Evolutionary conservation across 2,888 invertebrate species (phyloP).

Genomic region (Isoperla grammatica): DNA sequence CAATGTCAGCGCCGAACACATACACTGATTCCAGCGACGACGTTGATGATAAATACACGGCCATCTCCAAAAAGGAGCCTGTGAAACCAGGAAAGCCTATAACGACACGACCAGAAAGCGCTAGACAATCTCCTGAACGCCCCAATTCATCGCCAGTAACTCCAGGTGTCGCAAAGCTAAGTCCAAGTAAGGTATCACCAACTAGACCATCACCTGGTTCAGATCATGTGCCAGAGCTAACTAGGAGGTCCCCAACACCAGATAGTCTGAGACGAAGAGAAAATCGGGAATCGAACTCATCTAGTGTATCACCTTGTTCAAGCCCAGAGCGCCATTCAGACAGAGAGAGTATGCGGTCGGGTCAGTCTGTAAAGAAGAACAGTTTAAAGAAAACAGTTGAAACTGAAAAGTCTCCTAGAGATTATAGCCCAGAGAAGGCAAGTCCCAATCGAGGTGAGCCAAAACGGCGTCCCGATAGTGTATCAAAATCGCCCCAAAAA

Average conservation of each 20-base stretch:
- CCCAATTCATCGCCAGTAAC: slow-evolving; percentile 8
- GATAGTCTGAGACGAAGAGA: slow-evolving; percentile 16
- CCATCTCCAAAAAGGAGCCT: slow-evolving; percentile 18
- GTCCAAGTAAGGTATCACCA: background rate
- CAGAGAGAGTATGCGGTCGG: slow-evolving; percentile 10
- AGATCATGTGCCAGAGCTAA: background rate
- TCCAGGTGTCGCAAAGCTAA: background rate
- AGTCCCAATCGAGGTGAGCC: slow-evolving; percentile 3
- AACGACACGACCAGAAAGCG: slow-evolving; percentile 4
- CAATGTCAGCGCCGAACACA: background rate
- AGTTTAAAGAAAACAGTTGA: slow-evolving; percentile 15
- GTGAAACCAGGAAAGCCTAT: slow-evolving; percentile 26
- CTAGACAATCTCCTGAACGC: slow-evolving; percentile 17
- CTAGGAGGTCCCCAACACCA: slow-evolving; percentile 10
- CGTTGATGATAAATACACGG: too few relatives aligned
- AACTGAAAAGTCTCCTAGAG: slow-evolving; percentile 28
- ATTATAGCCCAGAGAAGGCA: slow-evolving; percentile 19
- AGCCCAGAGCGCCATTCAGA: slow-evolving; percentile 32
- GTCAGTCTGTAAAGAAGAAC: background rate
- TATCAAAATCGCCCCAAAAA: too few relatives aligned
- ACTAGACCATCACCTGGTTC: background rate
- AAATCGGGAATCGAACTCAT: slow-evolving; percentile 9
- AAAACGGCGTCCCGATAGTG: too few relatives aligned
- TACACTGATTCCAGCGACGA: background rate
- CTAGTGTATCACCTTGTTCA: slow-evolving; percentile 30